Conservation (phyloP, 2,888 invertebrate species). For the Eupelmus urozonus region DNA sequence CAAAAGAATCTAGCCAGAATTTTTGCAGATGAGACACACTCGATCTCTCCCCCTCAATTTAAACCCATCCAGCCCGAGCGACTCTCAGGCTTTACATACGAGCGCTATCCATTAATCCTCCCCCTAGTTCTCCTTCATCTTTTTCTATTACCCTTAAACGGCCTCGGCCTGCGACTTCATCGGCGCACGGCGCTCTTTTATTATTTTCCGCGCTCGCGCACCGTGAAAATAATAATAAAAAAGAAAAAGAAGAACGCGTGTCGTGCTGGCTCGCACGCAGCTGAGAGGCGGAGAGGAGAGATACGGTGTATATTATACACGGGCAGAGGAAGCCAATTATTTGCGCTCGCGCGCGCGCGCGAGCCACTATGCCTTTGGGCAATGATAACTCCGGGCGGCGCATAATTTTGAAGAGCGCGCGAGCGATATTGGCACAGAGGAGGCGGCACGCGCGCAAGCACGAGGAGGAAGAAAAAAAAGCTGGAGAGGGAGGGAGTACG, state of each 20-base stretch:
- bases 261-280: neutral
- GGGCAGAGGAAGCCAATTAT: conserved; percentile 73
- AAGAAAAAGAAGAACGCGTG: neutral
- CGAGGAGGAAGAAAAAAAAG: conserved; percentile 22
- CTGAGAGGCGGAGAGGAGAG: conserved; percentile 39
- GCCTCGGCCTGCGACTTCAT: conserved; percentile 14
- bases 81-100: too few species aligned
- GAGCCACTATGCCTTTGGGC: conserved; percentile 65
- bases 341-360: conserved; percentile 68
- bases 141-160: conserved; percentile 10
- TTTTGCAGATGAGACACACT: too few species aligned
- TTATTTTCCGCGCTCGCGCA: neutral
- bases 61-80: too few species aligned
- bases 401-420: conserved; percentile 71
- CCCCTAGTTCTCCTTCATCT: conserved; percentile 10
- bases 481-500: conserved; percentile 66
- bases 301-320: conserved; percentile 62
- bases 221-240: neutral
- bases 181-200: neutral
- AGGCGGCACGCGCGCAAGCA: neutral
- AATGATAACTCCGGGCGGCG: conserved; percentile 74
- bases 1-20: too few species aligned
- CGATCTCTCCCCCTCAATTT: too few species aligned
- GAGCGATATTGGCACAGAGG: conserved; percentile 46
- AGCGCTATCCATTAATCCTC: neutral